Percentiles rank a stretch among this genome's conserved stretches.
Conservation (phyloP, 1,140 invertebrate genomes). For the Plectrocnemia conspersa region DNA sequence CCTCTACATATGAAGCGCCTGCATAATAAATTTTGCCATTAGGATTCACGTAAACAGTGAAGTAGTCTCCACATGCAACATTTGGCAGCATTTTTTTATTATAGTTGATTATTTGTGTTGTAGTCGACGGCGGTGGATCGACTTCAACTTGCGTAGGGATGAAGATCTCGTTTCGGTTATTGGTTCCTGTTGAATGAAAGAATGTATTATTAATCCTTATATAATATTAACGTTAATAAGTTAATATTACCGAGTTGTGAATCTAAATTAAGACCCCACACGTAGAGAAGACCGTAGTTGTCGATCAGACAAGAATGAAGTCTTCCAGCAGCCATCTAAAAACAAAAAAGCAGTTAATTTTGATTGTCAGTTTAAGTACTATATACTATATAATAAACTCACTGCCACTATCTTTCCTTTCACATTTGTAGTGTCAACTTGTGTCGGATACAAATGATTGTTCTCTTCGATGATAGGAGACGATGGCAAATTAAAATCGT, state of each 20-base stretch:
- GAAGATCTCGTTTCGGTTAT: slow-evolving; percentile 49
- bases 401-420: slow-evolving; percentile 29
- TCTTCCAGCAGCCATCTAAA: slow-evolving; percentile 61
- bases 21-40: slow-evolving; percentile 57
- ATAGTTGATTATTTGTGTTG: slow-evolving; percentile 33
- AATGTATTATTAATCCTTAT: neutral
- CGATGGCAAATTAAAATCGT: slow-evolving; percentile 11
- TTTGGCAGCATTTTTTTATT: slow-evolving; percentile 29
- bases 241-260: slow-evolving; percentile 49
- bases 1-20: slow-evolving; percentile 52
- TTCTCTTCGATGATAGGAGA: slow-evolving; percentile 14
- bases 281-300: slow-evolving; percentile 59
- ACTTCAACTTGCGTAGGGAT: slow-evolving; percentile 42
- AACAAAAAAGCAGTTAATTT: slow-evolving; percentile 7
- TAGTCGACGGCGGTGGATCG: slow-evolving; percentile 2
- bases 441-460: slow-evolving; percentile 29
- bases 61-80: slow-evolving; percentile 65
- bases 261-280: slow-evolving; percentile 67
- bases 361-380: neutral
- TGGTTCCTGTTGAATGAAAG: slow-evolving; percentile 53
- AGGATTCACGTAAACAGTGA: slow-evolving; percentile 61
- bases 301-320: slow-evolving; percentile 66
- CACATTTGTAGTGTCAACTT: slow-evolving; percentile 26
- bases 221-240: neutral
- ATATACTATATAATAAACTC: slow-evolving; percentile 9